A percentile compares a stretch with the other conserved stretches of the same genome.
Conservation (phyloP, 1,140 invertebrate genomes). For the Zophobas morio region DNA sequence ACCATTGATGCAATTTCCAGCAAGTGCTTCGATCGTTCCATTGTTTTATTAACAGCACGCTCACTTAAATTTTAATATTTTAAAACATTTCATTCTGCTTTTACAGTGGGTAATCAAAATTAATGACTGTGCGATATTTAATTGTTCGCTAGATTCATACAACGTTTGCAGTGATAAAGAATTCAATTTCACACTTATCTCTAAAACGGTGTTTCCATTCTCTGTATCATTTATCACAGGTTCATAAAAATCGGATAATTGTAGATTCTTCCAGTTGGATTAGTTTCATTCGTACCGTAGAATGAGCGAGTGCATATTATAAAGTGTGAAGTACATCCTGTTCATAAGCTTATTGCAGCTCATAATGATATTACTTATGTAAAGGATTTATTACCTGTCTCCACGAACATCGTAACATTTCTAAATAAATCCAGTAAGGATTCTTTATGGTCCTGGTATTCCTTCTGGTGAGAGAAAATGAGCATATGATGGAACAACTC, state of each 20-base stretch:
- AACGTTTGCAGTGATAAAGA: conserved; percentile 23
- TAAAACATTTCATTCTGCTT: neutral
- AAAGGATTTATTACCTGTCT: conserved; percentile 37
- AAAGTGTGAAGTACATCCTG: conserved; percentile 42
- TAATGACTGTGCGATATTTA: conserved; percentile 3
- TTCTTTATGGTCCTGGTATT: conserved; percentile 16
- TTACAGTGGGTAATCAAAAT: conserved; percentile 1
- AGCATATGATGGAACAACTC: neutral
- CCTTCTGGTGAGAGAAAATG: neutral
- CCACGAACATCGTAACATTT: conserved; percentile 30
- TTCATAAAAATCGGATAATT: conserved; percentile 19
- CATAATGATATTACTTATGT: conserved; percentile 39
- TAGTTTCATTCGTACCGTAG: conserved; percentile 30
- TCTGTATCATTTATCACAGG: conserved; percentile 9
- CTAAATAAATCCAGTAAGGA: conserved; percentile 28
- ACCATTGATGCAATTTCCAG: neutral
- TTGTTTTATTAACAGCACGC: neutral
- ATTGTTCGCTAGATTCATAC: neutral
- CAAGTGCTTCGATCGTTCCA: conserved; percentile 11
- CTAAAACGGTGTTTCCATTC: conserved; percentile 7
- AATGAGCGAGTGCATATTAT: conserved; percentile 6
- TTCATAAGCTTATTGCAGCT: conserved; percentile 33
- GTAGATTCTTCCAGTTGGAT: conserved; percentile 35
- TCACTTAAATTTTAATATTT: conserved; percentile 1
- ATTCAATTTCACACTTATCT: conserved; percentile 20